Percentiles rank a stretch among this genome's conserved stretches.
phyloP scores from a whole-genome alignment of 2,888 invertebrate species.

The Scaptomyza flava region DNA sequence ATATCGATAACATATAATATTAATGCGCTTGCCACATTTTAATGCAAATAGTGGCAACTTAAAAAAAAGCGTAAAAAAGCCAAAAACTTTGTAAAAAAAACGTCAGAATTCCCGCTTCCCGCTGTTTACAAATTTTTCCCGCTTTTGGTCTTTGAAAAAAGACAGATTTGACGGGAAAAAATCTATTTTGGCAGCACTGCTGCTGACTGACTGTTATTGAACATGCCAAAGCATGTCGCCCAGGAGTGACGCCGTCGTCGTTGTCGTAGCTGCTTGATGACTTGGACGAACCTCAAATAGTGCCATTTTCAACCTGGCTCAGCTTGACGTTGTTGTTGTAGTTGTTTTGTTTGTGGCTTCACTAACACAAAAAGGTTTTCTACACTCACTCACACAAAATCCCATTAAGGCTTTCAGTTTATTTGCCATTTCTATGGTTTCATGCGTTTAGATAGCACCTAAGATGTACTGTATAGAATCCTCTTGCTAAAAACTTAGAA shows the following conservation, averaged over 20 bases:
- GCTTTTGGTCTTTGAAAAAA: too few species aligned
- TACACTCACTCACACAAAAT: slow-evolving; percentile 22
- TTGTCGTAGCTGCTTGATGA: slow-evolving; percentile 65
- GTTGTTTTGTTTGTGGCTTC: slow-evolving; percentile 72
- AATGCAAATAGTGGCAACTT: too few species aligned
- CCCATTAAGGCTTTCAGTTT: slow-evolving; percentile 62
- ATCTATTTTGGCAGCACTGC: too few species aligned
- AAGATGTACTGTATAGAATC: slow-evolving; percentile 30
- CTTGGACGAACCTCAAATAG: slow-evolving; percentile 78
- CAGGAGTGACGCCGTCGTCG: slow-evolving; percentile 7
- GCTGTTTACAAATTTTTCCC: too few species aligned
- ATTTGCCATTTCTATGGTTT: slow-evolving; percentile 83
- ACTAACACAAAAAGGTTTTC: slow-evolving; percentile 57
- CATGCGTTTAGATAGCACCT: slow-evolving; percentile 63
- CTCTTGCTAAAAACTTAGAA: too few species aligned
- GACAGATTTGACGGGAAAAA: too few species aligned
- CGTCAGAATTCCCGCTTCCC: too few species aligned
- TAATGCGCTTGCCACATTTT: too few species aligned
- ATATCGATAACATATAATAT: too few species aligned
- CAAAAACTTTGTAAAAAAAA: too few species aligned
- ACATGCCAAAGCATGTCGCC: slow-evolving; percentile 31
- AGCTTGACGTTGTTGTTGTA: slow-evolving; percentile 54
- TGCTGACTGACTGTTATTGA: slow-evolving; percentile 25
- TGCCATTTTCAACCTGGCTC: slow-evolving; percentile 73
- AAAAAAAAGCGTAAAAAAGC: too few species aligned